Percentiles rank a stretch among this genome's conserved stretches.
phyloP scores from a whole-genome alignment of 2,888 invertebrate genomes.

The Therioaphis trifolii region DNA sequence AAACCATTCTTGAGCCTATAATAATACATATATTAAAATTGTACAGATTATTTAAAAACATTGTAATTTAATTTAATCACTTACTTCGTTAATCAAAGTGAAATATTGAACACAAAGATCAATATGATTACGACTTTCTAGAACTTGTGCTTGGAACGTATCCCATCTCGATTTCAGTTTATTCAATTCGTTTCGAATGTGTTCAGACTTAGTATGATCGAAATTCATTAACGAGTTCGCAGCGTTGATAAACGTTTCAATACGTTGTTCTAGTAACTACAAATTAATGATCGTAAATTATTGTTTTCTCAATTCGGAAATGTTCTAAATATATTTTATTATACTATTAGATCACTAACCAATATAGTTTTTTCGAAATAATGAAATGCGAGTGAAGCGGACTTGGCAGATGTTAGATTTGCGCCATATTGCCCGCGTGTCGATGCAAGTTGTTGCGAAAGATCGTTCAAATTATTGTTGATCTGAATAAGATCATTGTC shows the following conservation, averaged over 20 bases:
- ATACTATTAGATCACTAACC: slow-evolving; percentile 70
- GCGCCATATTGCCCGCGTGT: slow-evolving; percentile 79
- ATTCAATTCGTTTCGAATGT: slow-evolving; percentile 75
- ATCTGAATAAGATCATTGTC: slow-evolving; percentile 78
- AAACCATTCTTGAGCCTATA: slow-evolving; percentile 78
- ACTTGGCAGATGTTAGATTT: slow-evolving; percentile 77
- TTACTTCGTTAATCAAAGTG: slow-evolving; percentile 79
- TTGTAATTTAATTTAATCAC: slow-evolving; percentile 1
- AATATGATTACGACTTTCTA: slow-evolving; percentile 75
- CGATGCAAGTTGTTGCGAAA: slow-evolving; percentile 75
- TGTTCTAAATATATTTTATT: background rate
- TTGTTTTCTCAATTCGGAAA: slow-evolving; percentile 7
- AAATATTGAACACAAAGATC: slow-evolving; percentile 80
- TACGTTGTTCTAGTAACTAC: slow-evolving; percentile 78
- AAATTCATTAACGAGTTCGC: slow-evolving; percentile 72
- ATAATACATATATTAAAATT: slow-evolving; percentile 20
- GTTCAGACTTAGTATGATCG: slow-evolving; percentile 69
- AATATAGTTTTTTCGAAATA: slow-evolving; percentile 83
- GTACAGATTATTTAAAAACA: slow-evolving; percentile 18
- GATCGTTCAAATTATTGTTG: slow-evolving; percentile 77
- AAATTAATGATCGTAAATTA: slow-evolving; percentile 63
- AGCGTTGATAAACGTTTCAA: slow-evolving; percentile 77
- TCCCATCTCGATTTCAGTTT: slow-evolving; percentile 76
- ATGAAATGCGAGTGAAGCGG: slow-evolving; percentile 78
- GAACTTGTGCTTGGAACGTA: slow-evolving; percentile 76